Percentiles rank a stretch among this genome's conserved stretches.
phyloP scores from a whole-genome alignment of 2,797 vertebrate species.

The Cirrhinus molitorella region DNA sequence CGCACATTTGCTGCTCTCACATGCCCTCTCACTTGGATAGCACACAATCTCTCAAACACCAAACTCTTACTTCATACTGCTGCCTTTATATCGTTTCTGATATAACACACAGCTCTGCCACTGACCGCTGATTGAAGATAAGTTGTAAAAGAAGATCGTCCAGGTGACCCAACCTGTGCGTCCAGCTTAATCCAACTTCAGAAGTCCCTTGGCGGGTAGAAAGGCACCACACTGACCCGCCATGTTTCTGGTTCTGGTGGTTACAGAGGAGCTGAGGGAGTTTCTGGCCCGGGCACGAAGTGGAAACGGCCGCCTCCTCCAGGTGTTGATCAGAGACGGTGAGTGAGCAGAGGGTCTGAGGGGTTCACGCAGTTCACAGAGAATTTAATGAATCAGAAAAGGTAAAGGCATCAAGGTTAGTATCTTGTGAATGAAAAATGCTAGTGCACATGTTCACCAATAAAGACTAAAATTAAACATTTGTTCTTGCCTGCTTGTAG shows the following conservation, averaged over 20 bases:
- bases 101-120: not conserved
- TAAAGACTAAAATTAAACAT: not conserved
- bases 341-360: conserved; percentile 75
- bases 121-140: conserved; percentile 5
- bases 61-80: conserved; percentile 37
- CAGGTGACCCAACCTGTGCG: conserved; percentile 22
- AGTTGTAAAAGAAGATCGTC: conserved; percentile 20
- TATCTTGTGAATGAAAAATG: not conserved
- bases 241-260: conserved; percentile 96
- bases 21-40: conserved; percentile 38
- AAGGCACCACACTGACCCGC: conserved; percentile 66
- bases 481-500: not conserved
- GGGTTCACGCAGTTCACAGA: not conserved
- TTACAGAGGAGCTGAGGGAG: conserved; percentile 93
- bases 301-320: conserved; percentile 92
- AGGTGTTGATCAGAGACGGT: conserved; percentile 96
- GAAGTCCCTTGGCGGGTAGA: conserved; percentile 48
- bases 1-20: conserved; percentile 51
- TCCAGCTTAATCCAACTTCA: conserved; percentile 32
- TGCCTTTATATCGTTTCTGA: conserved; percentile 4
- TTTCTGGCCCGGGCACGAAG: conserved; percentile 94
- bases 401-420: not conserved
- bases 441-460: too few relatives aligned
- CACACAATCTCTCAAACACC: conserved; percentile 27
- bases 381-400: not conserved